A percentile compares a stretch with the other conserved stretches of the same genome.
Evolutionary conservation across 2,113 vertebrate species (phyloP).

Genomic region (Takifugu flavidus): DNA sequence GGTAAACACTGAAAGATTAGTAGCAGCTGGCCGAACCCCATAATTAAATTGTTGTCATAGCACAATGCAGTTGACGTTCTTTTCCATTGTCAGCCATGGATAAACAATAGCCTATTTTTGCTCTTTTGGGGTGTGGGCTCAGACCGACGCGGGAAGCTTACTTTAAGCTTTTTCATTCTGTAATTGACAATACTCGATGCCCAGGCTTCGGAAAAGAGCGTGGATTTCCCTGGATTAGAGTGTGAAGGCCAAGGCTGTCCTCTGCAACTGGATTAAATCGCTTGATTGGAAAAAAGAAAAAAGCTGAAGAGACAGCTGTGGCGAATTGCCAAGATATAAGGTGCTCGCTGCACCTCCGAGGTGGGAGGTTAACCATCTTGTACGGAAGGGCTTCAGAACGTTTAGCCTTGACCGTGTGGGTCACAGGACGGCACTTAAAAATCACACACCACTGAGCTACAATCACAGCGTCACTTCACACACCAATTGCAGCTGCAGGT

Average conservation of each 20-base stretch:
- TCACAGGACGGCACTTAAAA: constrained; percentile 51
- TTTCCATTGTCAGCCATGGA: constrained; percentile 35
- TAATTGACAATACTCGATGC: constrained; percentile 64
- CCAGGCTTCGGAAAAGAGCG: constrained; percentile 44
- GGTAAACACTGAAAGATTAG: constrained; percentile 58
- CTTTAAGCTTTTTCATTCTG: constrained; percentile 49
- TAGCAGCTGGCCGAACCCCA: constrained; percentile 45
- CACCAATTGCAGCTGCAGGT: constrained; percentile 38
- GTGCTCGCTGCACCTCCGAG: constrained; percentile 22
- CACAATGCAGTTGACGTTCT: constrained; percentile 35
- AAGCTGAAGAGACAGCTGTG: constrained; percentile 35
- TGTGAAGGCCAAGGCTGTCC: constrained; percentile 44
- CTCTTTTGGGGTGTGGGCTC: constrained; percentile 25
- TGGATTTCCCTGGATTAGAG: constrained; percentile 64
- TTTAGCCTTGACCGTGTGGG: constrained; percentile 51
- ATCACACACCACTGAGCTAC: constrained; percentile 47
- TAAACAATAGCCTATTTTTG: constrained; percentile 49
- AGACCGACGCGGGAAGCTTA: constrained; percentile 33
- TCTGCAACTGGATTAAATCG: constrained; percentile 60
- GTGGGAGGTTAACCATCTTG: constrained; percentile 53
- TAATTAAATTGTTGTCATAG: constrained; percentile 61
- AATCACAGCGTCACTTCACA: constrained; percentile 43
- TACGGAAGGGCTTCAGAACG: constrained; percentile 40
- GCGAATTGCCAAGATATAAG: constrained; percentile 38
- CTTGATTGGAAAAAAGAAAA: constrained; percentile 43